Evolutionary conservation across 2,888 invertebrate genomes (phyloP).

Genomic region (Leptinotarsa tumamoca): DNA sequence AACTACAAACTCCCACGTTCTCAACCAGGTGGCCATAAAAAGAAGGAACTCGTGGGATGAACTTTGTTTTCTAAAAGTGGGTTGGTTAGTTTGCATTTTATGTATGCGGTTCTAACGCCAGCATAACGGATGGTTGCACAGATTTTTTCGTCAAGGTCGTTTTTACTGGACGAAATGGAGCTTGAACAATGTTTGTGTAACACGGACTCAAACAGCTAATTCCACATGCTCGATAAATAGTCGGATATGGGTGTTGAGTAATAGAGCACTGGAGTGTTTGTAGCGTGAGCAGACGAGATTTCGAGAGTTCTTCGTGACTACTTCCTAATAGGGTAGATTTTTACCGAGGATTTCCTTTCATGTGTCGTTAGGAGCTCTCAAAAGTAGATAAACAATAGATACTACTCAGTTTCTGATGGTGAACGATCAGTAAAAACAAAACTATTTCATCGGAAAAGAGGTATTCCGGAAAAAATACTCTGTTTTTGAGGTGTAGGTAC

Average conservation of each 20-base stretch:
- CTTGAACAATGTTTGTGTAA: slow-evolving; percentile 33
- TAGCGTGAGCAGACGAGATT: background rate
- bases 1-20: slow-evolving; percentile 24
- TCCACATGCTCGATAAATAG: background rate
- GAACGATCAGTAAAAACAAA: no score
- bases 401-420: no score
- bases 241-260: background rate
- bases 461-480: no score
- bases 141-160: slow-evolving; percentile 15
- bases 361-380: no score
- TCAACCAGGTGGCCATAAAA: slow-evolving; percentile 24
- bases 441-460: no score
- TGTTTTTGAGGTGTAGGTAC: no score
- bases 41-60: slow-evolving; percentile 27
- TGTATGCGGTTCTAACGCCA: slow-evolving; percentile 19
- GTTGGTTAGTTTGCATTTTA: slow-evolving; percentile 28
- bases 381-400: no score
- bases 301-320: no score
- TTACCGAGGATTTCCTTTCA: no score
- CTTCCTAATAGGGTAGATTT: no score
- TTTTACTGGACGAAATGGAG: slow-evolving; percentile 31
- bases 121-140: slow-evolving; percentile 15
- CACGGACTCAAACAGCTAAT: slow-evolving; percentile 26
- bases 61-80: slow-evolving; percentile 38
- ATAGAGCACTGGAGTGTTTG: background rate